These are phyloP conservation scores for Epinephelus coioides DNA, from an alignment of 2,797 vertebrate species.

Conservation along the genomic window DNA sequence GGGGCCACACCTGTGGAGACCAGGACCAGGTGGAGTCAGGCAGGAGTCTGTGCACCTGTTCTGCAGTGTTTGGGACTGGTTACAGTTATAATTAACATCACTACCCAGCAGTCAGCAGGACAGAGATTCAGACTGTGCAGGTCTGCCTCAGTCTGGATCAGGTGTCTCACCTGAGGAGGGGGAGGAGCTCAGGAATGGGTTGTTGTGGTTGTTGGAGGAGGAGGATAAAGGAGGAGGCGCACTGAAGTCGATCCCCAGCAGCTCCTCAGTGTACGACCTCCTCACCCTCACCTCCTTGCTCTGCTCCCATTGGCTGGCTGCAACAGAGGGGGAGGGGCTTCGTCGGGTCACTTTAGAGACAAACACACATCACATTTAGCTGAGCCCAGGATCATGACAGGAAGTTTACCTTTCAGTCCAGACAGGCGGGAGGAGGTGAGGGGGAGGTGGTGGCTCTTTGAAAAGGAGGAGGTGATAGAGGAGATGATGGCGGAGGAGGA, in stretches of 20 bases:
- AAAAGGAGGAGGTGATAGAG: neutral
- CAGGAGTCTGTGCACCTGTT: neutral
- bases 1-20: conserved; percentile 24
- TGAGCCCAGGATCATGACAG: neutral
- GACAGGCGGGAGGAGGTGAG: neutral
- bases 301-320: conserved; percentile 47
- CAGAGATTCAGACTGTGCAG: no score
- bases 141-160: no score
- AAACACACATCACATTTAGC: no score
- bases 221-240: conserved; percentile 12
- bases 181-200: conserved; percentile 54
- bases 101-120: no score
- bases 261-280: conserved; percentile 82
- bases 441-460: neutral
- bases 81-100: no score
- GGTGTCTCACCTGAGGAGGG: conserved; percentile 62
- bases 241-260: conserved; percentile 82
- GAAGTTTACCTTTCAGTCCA: conserved; percentile 41
- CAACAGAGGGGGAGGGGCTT: conserved; percentile 25
- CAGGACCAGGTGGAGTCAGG: neutral
- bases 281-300: conserved; percentile 29
- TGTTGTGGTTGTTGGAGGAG: conserved; percentile 32
- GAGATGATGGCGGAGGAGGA: neutral
- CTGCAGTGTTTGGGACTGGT: neutral
- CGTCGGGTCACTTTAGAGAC: neutral